phyloP scores from a whole-genome alignment of 2,888 invertebrate species.

The Drosophila pseudotakahashii region DNA sequence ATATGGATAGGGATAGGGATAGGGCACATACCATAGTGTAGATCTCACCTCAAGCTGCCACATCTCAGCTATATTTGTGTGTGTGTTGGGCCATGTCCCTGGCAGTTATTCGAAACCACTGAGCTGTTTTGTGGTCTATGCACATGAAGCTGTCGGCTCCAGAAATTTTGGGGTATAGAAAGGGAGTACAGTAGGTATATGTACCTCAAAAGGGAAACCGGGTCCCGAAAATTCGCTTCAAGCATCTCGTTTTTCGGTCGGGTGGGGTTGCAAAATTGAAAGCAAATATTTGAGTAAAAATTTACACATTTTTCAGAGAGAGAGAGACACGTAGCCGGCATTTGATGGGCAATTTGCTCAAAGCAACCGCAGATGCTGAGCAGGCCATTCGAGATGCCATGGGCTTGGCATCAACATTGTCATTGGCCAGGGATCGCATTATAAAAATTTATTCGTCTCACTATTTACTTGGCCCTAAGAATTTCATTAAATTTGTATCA shows the following conservation, averaged over 20 bases:
- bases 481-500: constrained; percentile 48
- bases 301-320: constrained; percentile 56
- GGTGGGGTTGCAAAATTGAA: constrained; percentile 62
- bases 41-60: constrained; percentile 46
- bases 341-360: constrained; percentile 61
- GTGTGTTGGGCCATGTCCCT: constrained; percentile 41
- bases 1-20: background rate
- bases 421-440: constrained; percentile 23
- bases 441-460: constrained; percentile 28
- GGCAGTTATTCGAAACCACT: constrained; percentile 73
- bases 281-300: constrained; percentile 75
- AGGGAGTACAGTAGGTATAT: constrained; percentile 22
- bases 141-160: constrained; percentile 70
- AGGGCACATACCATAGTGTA: constrained; percentile 37
- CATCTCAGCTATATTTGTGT: constrained; percentile 35
- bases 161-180: constrained; percentile 34
- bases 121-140: constrained; percentile 66
- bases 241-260: constrained; percentile 12
- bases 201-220: constrained; percentile 13
- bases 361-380: constrained; percentile 56
- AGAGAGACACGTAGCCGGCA: constrained; percentile 30
- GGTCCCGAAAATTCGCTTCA: constrained; percentile 6
- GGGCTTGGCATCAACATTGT: constrained; percentile 28
- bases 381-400: constrained; percentile 35
- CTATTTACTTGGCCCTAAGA: constrained; percentile 42